Evolutionary conservation across 1,140 invertebrate genomes (phyloP), one percentile per base, ranked within the genome.

Genomic region (Drosophila asahinai): DNA sequence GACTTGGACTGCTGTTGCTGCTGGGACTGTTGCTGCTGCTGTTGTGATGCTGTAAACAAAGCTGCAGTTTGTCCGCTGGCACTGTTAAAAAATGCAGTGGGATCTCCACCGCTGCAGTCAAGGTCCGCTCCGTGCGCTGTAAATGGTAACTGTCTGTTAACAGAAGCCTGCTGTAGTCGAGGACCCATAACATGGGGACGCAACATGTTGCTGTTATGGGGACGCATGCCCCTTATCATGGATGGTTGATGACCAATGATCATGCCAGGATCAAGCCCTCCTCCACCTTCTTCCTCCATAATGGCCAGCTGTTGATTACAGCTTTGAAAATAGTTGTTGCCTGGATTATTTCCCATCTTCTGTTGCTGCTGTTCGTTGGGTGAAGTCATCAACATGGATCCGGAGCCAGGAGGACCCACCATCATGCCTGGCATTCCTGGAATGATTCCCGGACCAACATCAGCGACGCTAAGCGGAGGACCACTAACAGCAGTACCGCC

Each of bases 401-500:
- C 90, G 90, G 51, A 93, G 93, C 49, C 93, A 91, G 73, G 93
- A 36, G 73, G 93, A 45, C 71, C 80, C 15, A 77, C 57, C 61
- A 90, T 80, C 74, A 89, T 81, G 27, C 63, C 63, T 7, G 58
- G 27, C 68, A 89, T 84, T 38, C 63, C 66, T 5, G 43, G 22
- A 38, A 33, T 61, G 1, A 89, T 86, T 36, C 63, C 67, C 1
- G 45, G 17, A 22, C 38, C 63, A 12, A 71, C 59, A 19, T 86
- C 83, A n/a, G 40, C 5, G 19, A 52, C 54, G 7, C 27, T 40
- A 17, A 65, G 55, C 4, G 65, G 27, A 25, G 64, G 59, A 4
- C 97, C 97, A 33, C 94, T 94, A 59, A 91, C 92, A 25, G 97
- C 96, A 92, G 97, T 22, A 25, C 54, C 36, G 11, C 36, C 54